phyloP scores from a whole-genome alignment of 2,797 vertebrate genomes.

The Philypnodon macrostomus region DNA sequence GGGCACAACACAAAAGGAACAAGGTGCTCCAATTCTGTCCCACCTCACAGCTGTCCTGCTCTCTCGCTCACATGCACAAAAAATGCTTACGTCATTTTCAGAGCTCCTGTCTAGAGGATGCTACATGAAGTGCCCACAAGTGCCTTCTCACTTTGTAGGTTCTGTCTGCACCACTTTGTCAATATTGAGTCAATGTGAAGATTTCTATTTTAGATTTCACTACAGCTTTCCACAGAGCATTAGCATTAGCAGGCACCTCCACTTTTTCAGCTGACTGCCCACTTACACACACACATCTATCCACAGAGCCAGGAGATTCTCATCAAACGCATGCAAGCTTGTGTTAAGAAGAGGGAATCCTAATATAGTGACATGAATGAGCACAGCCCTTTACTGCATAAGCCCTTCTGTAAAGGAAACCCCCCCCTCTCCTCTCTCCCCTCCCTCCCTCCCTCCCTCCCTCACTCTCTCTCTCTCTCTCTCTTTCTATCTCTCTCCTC shows the following conservation, averaged over 20 bases:
- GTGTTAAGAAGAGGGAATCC: not conserved
- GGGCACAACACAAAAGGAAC: slow-evolving; percentile 67
- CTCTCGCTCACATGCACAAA: slow-evolving; percentile 53
- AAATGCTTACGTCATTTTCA: slow-evolving; percentile 58
- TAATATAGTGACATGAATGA: slow-evolving; percentile 26
- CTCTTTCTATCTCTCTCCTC: slow-evolving; percentile 28
- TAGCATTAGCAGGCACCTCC: slow-evolving; percentile 9
- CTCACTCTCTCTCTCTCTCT: slow-evolving; percentile 31
- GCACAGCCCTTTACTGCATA: slow-evolving; percentile 54
- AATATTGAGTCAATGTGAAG: slow-evolving; percentile 21
- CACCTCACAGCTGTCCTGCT: slow-evolving; percentile 65
- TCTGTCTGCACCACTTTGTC: slow-evolving; percentile 26
- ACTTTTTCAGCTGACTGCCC: no score
- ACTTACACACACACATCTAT: slow-evolving; percentile 13
- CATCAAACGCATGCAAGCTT: slow-evolving; percentile 8
- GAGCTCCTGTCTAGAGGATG: slow-evolving; percentile 50
- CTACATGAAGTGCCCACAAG: slow-evolving; percentile 30
- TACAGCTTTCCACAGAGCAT: no score
- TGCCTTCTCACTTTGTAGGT: slow-evolving; percentile 24
- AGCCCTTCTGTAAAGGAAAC: slow-evolving; percentile 64
- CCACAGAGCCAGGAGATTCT: slow-evolving; percentile 14
- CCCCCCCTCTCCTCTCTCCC: slow-evolving; percentile 39
- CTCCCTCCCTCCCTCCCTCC: no score
- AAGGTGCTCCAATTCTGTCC: slow-evolving; percentile 78
- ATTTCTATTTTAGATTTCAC: slow-evolving; percentile 32